These are phyloP conservation scores for Cremastinae sp. DNA, from an alignment of 2,888 invertebrate species.

Conservation along the genomic window DNA sequence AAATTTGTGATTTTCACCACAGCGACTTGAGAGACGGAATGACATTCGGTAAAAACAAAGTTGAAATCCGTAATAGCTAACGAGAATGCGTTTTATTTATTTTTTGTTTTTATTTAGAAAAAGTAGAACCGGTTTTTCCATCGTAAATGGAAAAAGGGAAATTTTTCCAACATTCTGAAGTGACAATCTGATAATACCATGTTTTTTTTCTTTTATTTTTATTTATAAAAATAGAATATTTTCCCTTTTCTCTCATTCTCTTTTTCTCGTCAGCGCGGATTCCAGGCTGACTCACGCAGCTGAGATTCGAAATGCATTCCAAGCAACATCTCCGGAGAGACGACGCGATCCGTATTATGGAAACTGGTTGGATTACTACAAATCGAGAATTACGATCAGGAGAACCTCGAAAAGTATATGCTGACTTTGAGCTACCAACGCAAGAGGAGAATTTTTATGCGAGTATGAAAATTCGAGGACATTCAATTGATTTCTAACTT, in stretches of 20 bases:
- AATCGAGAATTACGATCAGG: constrained; percentile 31
- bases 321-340: constrained; percentile 22
- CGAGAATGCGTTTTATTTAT: neutral
- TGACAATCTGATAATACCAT: too few species aligned
- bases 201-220: too few species aligned
- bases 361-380: constrained; percentile 45
- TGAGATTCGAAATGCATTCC: constrained; percentile 30
- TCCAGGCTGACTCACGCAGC: constrained; percentile 9
- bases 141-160: too few species aligned
- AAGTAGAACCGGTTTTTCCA: too few species aligned
- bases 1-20: neutral
- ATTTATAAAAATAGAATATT: neutral
- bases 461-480: constrained; percentile 26
- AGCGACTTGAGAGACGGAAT: neutral
- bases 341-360: constrained; percentile 26
- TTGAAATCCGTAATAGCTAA: neutral
- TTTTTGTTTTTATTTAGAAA: neutral
- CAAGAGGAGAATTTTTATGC: constrained; percentile 37
- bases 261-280: constrained; percentile 8
- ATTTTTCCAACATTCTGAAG: too few species aligned
- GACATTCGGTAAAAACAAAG: neutral
- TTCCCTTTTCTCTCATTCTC: neutral
- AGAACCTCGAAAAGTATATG: constrained; percentile 37
- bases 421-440: constrained; percentile 45
- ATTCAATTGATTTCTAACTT: constrained; percentile 28